Evolutionary conservation across 2,113 vertebrate genomes (phyloP), one percentile per base, ranked within the genome.

Genomic region (Eidolon helvum): DNA sequence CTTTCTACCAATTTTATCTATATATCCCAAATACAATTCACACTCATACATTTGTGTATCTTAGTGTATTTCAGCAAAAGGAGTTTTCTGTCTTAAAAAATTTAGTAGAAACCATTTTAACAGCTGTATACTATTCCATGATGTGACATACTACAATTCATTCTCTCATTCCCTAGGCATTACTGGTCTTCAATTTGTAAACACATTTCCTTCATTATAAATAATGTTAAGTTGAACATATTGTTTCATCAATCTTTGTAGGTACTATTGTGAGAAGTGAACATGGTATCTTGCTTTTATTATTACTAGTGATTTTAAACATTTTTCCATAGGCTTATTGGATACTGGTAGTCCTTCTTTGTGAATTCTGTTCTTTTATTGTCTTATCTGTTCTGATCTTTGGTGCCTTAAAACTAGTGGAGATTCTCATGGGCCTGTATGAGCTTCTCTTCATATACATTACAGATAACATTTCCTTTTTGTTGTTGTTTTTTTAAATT

Each of bases 31-130:
- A 74, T 55, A 79, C 12, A 28, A n/a, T 50, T 74, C 74, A 45
- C 57, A 8, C 21, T 43, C 35, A 80, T 2, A 6, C 15, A 35
- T 38, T 30, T 43, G 2, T 26, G 28, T 33, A 45, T 45, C 33
- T 65, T 77, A 33, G 71, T 91, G 14, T 71, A 84, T 45, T 84
- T 91, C 50, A 79, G 24, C n/a, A 57, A 96, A 84, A 87, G 82
- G 12, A 21, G 55, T 72, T 38, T 75, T 90, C 33, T 63, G 40
- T 50, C 45, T 33, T 66, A 38, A 35, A 89, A 50, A 50, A 50
- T 50, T 16, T 50, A 15, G 50, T 50, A 50, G 0, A 50, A 50
- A 50, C 50, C 50, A 50, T 50, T 50, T 16, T 50, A 50, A 50
- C 50, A 50, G 50, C 50, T 50, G 50, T 63, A 87, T 87, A 61